Base-by-base conservation (phyloP, 1,140 invertebrate species). In the Archivesica marissinica region DNA sequence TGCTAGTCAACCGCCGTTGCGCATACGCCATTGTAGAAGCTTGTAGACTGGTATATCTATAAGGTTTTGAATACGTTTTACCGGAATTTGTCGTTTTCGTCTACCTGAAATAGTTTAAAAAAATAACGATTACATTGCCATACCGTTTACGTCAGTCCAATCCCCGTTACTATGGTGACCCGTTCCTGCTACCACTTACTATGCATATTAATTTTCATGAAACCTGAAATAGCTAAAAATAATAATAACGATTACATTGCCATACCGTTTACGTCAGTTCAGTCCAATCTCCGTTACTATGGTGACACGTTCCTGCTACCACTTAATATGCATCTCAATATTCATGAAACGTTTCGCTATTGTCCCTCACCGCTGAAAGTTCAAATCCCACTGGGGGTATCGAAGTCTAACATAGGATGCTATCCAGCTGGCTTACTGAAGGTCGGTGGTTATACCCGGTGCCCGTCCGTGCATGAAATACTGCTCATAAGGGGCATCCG, bases 11-110 rank as follows among this genome's bases (percentile, higher is more conserved):
- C n/a, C n/a, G n/a, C 11, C 33, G 41, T 56, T 52, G 33, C 13
- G 74, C 47, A 56, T 76, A 52, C 74, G 50, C 74, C 74, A 76
- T 35, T 54, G 33, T 20, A 76, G 28, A 39, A 76, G 20, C 47
- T 52, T 7, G 30, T 56, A 54, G 50, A 56, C 30, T 11, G 74
- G 74, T 76, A 30, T 54, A 15, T 54, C 28, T n/a, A 54, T 54
- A 23, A 56, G 52, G 23, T 76, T 23, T 23, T 56, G 35, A 0
- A 38, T 56, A 3, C 20, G 17, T 76, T 59, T 52, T 11, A 52
- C n/a, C 1, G 47, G 47, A 20, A n/a, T 38, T 38, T 54, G 50
- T 56, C 74, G 33, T 76, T 76, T 76, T 33, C 74, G 74, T 52
- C 74, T 52, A 25, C 74, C 74, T 76, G 74, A 39, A 76, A 76